Percentiles rank a stretch among this genome's conserved stretches.
Evolutionary conservation across 2,113 vertebrate genomes (phyloP).

Genomic region (Scartelaos histophorus): DNA sequence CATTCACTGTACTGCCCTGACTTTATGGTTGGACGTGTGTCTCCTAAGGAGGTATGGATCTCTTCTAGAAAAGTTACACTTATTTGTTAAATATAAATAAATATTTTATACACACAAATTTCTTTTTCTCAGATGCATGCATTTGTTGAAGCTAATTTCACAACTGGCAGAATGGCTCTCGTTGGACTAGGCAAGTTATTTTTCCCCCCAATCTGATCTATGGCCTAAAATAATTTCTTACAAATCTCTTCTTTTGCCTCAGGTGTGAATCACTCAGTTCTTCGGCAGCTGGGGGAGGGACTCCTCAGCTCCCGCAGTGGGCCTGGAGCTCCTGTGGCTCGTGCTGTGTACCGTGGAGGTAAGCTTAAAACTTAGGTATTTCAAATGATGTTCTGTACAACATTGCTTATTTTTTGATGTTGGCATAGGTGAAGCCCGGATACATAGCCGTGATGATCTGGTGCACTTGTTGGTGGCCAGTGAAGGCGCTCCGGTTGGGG

Average conservation of each 20-base stretch:
- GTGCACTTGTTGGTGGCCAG: conserved; percentile 86
- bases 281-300: conserved; percentile 87
- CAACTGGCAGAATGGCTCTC: conserved; percentile 88
- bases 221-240: neutral
- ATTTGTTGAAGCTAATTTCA: conserved; percentile 88
- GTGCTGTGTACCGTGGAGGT: conserved; percentile 86
- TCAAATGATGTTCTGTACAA: neutral
- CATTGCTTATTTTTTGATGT: neutral
- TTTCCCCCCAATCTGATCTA: neutral
- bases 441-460: conserved; percentile 81
- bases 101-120: neutral
- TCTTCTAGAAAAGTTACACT: neutral
- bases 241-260: neutral
- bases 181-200: conserved; percentile 73
- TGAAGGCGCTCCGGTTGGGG: conserved; percentile 81
- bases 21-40: conserved; percentile 82
- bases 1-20: conserved; percentile 93
- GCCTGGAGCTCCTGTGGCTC: conserved; percentile 72
- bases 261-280: conserved; percentile 86
- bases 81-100: neutral
- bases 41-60: conserved; percentile 82
- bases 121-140: conserved; percentile 81
- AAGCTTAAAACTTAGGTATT: conserved; percentile 9
- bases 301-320: conserved; percentile 83
- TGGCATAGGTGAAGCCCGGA: conserved; percentile 76